Percentiles rank a stretch among this genome's conserved stretches.
Evolutionary conservation across 2,113 vertebrate species (phyloP).

Genomic region (Sebastes fasciatus): DNA sequence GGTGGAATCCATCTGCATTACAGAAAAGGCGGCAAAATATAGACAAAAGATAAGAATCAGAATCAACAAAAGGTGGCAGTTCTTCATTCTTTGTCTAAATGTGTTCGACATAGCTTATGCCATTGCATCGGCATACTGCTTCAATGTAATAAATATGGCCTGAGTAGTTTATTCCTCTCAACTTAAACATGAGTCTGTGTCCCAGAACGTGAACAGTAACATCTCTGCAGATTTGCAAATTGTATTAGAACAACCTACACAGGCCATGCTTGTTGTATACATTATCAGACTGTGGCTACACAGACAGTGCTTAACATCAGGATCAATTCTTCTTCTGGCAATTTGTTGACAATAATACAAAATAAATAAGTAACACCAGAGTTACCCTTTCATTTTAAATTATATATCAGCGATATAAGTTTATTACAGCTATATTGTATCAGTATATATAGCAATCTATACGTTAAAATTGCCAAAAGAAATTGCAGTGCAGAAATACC

Average conservation of each 20-base stretch:
- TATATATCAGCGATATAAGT: background rate
- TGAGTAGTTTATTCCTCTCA: background rate
- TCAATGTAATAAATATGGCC: background rate
- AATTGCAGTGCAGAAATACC: background rate
- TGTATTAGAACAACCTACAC: background rate
- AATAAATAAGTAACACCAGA: background rate
- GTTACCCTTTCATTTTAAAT: too few species aligned
- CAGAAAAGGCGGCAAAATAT: background rate
- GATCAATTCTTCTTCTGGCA: background rate
- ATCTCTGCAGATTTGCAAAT: background rate
- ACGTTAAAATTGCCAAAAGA: background rate
- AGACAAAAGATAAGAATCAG: background rate
- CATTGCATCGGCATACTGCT: background rate
- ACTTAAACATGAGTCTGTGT: background rate
- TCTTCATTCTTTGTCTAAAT: background rate
- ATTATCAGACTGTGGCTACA: background rate
- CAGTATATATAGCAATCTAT: background rate
- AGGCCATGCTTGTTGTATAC: background rate
- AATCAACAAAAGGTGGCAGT: background rate
- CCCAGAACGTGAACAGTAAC: background rate
- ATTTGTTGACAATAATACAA: background rate
- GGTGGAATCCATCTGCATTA: constrained; percentile 85
- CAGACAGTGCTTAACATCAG: background rate
- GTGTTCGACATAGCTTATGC: background rate
- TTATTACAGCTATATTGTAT: background rate